A percentile compares a stretch with the other conserved stretches of the same genome.
phyloP scores from a whole-genome alignment of 2,888 invertebrate genomes.

The Protophormia terraenovae region DNA sequence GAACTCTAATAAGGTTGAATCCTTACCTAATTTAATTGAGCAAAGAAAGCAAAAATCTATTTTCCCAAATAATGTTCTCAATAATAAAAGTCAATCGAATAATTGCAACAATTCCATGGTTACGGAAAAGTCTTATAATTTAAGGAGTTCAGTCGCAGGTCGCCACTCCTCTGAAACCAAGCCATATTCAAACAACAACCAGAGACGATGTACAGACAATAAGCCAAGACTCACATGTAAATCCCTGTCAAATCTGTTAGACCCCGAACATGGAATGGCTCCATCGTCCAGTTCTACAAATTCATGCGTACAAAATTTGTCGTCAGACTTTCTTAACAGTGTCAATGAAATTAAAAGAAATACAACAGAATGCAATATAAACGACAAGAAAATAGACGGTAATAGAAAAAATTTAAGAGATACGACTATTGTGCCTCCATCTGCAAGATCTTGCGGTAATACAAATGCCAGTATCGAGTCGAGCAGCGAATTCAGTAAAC shows the following conservation, averaged over 20 bases:
- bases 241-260: constrained; percentile 84
- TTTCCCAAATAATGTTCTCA: neutral
- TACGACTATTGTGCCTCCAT: neutral
- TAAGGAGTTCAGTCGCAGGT: constrained; percentile 67
- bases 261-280: constrained; percentile 79
- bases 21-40: neutral
- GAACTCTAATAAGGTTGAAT: neutral
- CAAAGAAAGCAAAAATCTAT: constrained; percentile 3
- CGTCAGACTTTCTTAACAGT: constrained; percentile 68
- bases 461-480: constrained; percentile 10
- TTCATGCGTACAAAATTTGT: constrained; percentile 71
- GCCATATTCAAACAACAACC: constrained; percentile 69
- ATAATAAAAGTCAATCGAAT: constrained; percentile 16
- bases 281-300: constrained; percentile 11
- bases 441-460: constrained; percentile 9
- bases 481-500: constrained; percentile 79
- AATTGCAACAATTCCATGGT: constrained; percentile 31
- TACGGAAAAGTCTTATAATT: constrained; percentile 68
- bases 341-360: constrained; percentile 11
- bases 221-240: constrained; percentile 85
- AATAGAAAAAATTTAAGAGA: neutral
- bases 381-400: neutral
- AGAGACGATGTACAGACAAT: constrained; percentile 82
- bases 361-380: constrained; percentile 4
- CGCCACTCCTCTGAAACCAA: constrained; percentile 54